A percentile compares a stretch with the other conserved stretches of the same genome.
These are phyloP conservation scores for Ormyrus labotus DNA, from an alignment of 2,888 invertebrate genomes.

Conservation along the genomic window DNA sequence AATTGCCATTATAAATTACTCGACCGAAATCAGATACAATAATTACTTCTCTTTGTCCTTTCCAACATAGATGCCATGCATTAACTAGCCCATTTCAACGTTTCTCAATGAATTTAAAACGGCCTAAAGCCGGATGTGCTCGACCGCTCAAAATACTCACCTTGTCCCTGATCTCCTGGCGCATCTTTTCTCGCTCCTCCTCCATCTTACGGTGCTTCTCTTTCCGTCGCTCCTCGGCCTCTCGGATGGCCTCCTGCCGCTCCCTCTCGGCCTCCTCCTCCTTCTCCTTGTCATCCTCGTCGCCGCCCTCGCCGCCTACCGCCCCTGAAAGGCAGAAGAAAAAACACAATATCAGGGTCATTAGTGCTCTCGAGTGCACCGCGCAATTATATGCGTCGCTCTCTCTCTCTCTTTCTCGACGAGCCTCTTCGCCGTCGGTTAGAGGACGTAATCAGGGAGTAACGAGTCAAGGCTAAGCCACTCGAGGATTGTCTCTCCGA, in stretches of 20 bases:
- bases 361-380: slow-evolving; percentile 19
- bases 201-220: slow-evolving; percentile 99
- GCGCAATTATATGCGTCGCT: slow-evolving; percentile 34
- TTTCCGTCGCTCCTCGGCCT: slow-evolving; percentile 98
- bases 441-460: too few relatives aligned
- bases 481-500: too few relatives aligned
- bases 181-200: slow-evolving; percentile 98
- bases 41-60: too few relatives aligned
- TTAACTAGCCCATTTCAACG: too few relatives aligned
- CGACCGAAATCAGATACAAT: too few relatives aligned
- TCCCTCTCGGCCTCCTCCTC: slow-evolving; percentile 99
- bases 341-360: slow-evolving; percentile 47
- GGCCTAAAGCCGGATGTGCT: too few relatives aligned
- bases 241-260: slow-evolving; percentile 96
- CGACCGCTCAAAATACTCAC: slow-evolving; percentile 77
- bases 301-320: slow-evolving; percentile 92
- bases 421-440: too few relatives aligned
- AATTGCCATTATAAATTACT: too few relatives aligned
- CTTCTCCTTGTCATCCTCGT: slow-evolving; percentile 97
- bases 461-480: too few relatives aligned
- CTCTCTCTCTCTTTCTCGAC: not conserved
- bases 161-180: slow-evolving; percentile 99
- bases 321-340: slow-evolving; percentile 80
- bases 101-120: too few relatives aligned
- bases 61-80: too few relatives aligned